A percentile compares a stretch with the other conserved stretches of the same genome.
phyloP scores from a whole-genome alignment of 2,888 invertebrate species.

The Gandaritis pyraliata region DNA sequence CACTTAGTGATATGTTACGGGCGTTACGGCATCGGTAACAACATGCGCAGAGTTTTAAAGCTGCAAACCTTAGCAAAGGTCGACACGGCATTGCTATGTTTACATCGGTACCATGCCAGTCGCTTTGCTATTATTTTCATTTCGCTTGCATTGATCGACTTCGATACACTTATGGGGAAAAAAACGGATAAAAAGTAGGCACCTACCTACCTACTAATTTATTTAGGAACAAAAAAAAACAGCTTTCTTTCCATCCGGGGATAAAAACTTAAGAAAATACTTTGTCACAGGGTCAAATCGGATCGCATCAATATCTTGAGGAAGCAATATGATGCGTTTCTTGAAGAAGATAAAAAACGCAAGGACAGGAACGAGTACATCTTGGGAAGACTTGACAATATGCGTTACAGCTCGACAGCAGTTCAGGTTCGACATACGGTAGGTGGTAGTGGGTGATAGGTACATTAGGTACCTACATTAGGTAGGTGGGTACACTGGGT shows the following conservation, averaged over 20 bases:
- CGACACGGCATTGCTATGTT: constrained; percentile 72
- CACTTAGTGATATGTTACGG: constrained; percentile 32
- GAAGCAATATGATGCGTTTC: constrained; percentile 75
- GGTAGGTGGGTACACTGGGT: too few relatives aligned
- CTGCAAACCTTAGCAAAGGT: constrained; percentile 73
- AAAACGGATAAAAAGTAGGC: constrained; percentile 70
- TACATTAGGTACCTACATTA: background rate
- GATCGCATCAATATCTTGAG: constrained; percentile 69
- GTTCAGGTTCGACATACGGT: constrained; percentile 58
- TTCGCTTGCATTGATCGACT: constrained; percentile 28
- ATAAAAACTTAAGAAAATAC: background rate
- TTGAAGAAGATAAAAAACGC: constrained; percentile 77
- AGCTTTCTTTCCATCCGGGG: background rate
- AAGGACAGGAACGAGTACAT: constrained; percentile 77
- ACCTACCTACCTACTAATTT: constrained; percentile 29
- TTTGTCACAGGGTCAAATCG: constrained; percentile 63
- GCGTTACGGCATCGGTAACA: constrained; percentile 46
- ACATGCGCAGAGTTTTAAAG: constrained; percentile 54
- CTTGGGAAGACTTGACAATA: constrained; percentile 72
- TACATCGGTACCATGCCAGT: constrained; percentile 55
- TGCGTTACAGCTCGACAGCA: constrained; percentile 62
- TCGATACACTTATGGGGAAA: constrained; percentile 62
- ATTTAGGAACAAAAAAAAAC: background rate
- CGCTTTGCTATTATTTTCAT: constrained; percentile 29
- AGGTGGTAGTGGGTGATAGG: background rate